A percentile compares a stretch with the other conserved stretches of the same genome.
These are phyloP conservation scores for Nymphicus hollandicus DNA, from an alignment of 2,113 vertebrate species.

Conservation along the genomic window DNA sequence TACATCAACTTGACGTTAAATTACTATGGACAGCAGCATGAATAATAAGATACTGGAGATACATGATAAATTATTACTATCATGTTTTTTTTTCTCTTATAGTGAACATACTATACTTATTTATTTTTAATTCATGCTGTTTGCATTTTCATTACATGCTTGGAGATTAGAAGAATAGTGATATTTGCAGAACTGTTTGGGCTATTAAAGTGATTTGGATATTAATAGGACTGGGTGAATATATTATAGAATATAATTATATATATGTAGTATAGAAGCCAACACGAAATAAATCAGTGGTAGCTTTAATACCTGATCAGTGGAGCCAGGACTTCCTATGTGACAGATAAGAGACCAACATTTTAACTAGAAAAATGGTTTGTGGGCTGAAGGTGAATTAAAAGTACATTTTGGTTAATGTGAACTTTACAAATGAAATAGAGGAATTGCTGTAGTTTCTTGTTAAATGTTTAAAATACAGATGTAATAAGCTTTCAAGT, in stretches of 20 bases:
- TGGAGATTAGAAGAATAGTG: neutral
- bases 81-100: neutral
- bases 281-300: neutral
- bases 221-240: neutral
- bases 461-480: neutral
- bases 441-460: neutral
- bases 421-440: neutral
- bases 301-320: neutral
- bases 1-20: neutral
- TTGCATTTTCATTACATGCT: neutral
- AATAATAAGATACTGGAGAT: conserved; percentile 8
- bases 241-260: neutral
- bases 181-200: neutral
- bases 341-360: neutral
- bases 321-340: neutral
- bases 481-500: neutral
- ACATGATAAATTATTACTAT: neutral
- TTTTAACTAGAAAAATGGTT: neutral
- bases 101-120: neutral
- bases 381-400: neutral
- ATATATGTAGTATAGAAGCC: neutral
- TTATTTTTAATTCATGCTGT: neutral
- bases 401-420: neutral
- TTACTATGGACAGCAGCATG: neutral
- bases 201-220: neutral